phyloP scores from a whole-genome alignment of 2,888 invertebrate species.

The Didymodactylos carnosus region DNA sequence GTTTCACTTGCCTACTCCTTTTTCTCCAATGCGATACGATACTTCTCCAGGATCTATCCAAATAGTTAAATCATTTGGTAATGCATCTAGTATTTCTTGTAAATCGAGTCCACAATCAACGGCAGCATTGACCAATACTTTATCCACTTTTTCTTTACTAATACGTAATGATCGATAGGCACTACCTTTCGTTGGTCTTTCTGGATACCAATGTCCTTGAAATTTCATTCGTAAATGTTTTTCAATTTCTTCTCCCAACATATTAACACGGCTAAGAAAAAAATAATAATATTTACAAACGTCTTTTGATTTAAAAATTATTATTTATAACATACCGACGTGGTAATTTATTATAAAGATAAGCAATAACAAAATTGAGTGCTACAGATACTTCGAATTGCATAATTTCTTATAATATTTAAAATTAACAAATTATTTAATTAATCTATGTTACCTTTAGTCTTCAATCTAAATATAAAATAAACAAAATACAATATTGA shows the following conservation, averaged over 20 bases:
- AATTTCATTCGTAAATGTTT: conserved; percentile 84
- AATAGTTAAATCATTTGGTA: conserved; percentile 77
- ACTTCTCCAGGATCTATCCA: conserved; percentile 88
- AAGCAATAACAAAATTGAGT: conserved; percentile 90
- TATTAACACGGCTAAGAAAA: conserved; percentile 51
- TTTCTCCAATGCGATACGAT: conserved; percentile 85
- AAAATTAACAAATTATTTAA: too few species aligned
- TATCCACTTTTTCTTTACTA: conserved; percentile 64
- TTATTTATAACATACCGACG: conserved; percentile 43
- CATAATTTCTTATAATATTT: too few species aligned
- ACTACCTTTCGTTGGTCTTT: conserved; percentile 79
- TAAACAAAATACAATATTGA: too few species aligned
- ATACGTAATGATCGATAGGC: conserved; percentile 86
- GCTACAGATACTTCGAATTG: conserved; percentile 97
- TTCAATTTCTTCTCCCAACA: conserved; percentile 87
- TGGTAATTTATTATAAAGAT: conserved; percentile 91
- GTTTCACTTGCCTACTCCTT: conserved; percentile 77
- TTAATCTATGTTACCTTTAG: too few species aligned
- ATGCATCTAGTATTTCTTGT: conserved; percentile 71
- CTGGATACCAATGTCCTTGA: conserved; percentile 80
- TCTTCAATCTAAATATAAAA: too few species aligned
- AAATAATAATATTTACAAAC: too few species aligned
- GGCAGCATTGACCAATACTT: conserved; percentile 70
- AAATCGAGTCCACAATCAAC: conserved; percentile 77
- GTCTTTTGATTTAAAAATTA: too few species aligned